Percentiles rank a stretch among this genome's conserved stretches.
Evolutionary conservation across 1,140 invertebrate genomes (phyloP).

Genomic region (Trialeurodes vaporariorum): DNA sequence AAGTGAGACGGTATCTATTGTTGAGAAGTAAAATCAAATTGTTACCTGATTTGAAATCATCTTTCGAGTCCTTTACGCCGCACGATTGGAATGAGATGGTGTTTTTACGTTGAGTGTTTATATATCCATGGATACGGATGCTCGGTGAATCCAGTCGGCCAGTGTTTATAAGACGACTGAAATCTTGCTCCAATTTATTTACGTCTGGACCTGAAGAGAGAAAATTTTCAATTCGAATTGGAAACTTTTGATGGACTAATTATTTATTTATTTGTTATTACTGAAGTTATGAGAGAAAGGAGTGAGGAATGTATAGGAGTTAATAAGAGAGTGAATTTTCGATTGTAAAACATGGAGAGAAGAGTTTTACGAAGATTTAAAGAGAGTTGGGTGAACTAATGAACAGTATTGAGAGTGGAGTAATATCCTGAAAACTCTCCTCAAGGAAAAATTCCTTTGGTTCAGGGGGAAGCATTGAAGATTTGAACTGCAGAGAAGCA

Average conservation of each 20-base stretch:
- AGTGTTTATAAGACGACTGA: constrained; percentile 55
- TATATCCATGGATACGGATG: constrained; percentile 64
- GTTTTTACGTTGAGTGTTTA: constrained; percentile 29
- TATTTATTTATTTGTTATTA: constrained; percentile 4
- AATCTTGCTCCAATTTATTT: constrained; percentile 61
- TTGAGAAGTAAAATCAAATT: too few relatives aligned
- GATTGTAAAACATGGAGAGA: background rate
- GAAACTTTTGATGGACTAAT: constrained; percentile 11
- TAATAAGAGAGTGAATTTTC: background rate
- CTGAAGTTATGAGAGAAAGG: background rate
- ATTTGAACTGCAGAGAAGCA: too few relatives aligned
- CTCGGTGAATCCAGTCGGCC: constrained; percentile 59
- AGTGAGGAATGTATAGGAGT: too few relatives aligned
- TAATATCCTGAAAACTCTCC: too few relatives aligned
- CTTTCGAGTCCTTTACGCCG: constrained; percentile 12
- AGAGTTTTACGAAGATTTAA: background rate
- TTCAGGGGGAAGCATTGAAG: too few relatives aligned
- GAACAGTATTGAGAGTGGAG: background rate
- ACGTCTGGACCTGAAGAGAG: constrained; percentile 51
- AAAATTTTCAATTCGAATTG: too few relatives aligned
- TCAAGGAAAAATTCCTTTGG: too few relatives aligned
- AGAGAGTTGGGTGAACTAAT: background rate
- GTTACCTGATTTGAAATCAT: background rate
- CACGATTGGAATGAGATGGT: constrained; percentile 16
- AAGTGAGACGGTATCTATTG: too few relatives aligned